Percentiles rank a stretch among this genome's conserved stretches.
Evolutionary conservation across 2,888 invertebrate genomes (phyloP).

Genomic region (Cryptocephalus moraei): DNA sequence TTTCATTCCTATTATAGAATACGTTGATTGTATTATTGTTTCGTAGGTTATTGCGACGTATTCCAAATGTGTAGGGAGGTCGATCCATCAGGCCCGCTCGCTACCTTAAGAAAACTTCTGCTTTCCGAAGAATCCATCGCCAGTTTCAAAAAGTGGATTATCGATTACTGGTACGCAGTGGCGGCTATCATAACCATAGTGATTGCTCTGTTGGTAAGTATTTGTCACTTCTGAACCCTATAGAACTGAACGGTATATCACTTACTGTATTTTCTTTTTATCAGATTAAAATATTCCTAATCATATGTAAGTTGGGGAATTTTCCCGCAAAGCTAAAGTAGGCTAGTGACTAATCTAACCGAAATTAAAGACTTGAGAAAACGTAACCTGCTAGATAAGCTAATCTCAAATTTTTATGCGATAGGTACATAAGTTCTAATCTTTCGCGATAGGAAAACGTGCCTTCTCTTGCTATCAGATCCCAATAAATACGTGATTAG

Average conservation of each 20-base stretch:
- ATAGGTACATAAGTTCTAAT: neutral
- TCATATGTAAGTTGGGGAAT: slow-evolving; percentile 6
- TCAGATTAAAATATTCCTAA: slow-evolving; percentile 15
- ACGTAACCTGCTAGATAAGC: too few species aligned
- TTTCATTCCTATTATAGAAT: neutral
- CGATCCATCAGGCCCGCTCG: slow-evolving; percentile 86
- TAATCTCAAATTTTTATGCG: too few species aligned
- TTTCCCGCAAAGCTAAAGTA: slow-evolving; percentile 1
- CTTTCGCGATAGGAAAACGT: too few species aligned
- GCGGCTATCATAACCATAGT: slow-evolving; percentile 64
- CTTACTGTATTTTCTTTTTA: slow-evolving; percentile 3
- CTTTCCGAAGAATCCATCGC: slow-evolving; percentile 85
- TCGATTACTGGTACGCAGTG: slow-evolving; percentile 86
- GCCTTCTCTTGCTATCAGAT: too few species aligned
- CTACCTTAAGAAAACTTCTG: slow-evolving; percentile 75
- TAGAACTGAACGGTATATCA: neutral
- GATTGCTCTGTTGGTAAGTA: slow-evolving; percentile 71
- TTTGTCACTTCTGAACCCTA: neutral
- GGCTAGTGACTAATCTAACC: neutral
- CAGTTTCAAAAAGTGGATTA: slow-evolving; percentile 77
- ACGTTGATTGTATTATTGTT: neutral
- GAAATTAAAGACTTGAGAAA: too few species aligned
- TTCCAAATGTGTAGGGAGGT: slow-evolving; percentile 79
- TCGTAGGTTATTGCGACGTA: slow-evolving; percentile 70
- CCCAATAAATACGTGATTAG: too few species aligned